Percentiles rank a stretch among this genome's conserved stretches.
Evolutionary conservation across 2,113 vertebrate species (phyloP).

Genomic region (Rousettus leschenaultii): DNA sequence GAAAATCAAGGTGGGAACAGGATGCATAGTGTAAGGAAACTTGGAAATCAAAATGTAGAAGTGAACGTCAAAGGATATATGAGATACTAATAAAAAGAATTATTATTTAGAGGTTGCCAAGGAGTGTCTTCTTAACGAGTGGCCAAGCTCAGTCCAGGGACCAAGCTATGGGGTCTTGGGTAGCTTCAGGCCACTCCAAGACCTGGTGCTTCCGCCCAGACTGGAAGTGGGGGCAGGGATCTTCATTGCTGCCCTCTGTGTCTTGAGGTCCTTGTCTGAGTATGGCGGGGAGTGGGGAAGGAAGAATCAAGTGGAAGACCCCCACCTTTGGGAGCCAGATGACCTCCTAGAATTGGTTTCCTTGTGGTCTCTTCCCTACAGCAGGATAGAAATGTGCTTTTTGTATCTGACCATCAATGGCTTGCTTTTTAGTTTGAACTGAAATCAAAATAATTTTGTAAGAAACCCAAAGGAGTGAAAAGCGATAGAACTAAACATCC

Average conservation of each 20-base stretch:
- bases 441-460: neutral
- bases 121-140: neutral
- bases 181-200: neutral
- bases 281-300: neutral
- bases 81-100: neutral
- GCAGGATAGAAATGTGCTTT: neutral
- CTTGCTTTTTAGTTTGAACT: neutral
- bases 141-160: neutral
- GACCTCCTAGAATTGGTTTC: neutral
- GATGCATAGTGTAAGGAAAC: neutral
- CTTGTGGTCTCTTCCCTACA: neutral
- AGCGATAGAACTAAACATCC: neutral
- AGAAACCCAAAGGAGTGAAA: neutral
- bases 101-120: neutral
- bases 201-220: neutral
- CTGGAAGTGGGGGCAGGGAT: neutral
- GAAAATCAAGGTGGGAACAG: neutral
- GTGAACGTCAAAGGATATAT: neutral
- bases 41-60: neutral
- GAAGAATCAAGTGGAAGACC: rapidly evolving
- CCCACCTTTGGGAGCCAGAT: neutral
- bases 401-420: neutral
- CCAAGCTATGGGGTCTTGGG: too few species aligned
- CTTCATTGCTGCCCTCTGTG: neutral
- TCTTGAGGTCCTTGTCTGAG: neutral